phyloP scores from a whole-genome alignment of 2,888 invertebrate species.

The Meteorus cinctellus region DNA sequence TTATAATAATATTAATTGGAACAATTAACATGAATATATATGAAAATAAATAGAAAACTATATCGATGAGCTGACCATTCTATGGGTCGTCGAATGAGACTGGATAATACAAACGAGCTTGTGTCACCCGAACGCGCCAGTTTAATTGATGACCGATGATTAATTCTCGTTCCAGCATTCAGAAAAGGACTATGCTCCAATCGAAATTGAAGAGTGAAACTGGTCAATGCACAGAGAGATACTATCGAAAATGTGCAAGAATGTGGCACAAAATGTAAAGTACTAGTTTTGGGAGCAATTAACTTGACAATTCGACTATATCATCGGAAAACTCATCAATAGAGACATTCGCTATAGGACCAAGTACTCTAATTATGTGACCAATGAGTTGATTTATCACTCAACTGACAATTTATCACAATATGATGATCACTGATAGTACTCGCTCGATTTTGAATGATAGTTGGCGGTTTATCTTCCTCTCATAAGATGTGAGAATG shows the following conservation, averaged over 20 bases:
- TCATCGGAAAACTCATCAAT: conserved; percentile 31
- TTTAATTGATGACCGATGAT: neutral
- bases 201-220: neutral
- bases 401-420: neutral
- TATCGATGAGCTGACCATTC: neutral
- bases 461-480: no score
- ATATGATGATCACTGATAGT: no score
- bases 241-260: neutral
- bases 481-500: no score
- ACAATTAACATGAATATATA: neutral
- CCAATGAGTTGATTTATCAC: neutral
- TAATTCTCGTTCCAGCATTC: neutral
- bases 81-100: neutral
- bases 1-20: neutral
- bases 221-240: neutral
- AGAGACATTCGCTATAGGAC: neutral
- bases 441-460: no score
- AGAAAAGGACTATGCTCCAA: neutral
- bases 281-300: conserved; percentile 32
- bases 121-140: neutral
- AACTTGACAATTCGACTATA: conserved; percentile 38
- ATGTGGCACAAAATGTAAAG: conserved; percentile 24
- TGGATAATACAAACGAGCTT: neutral
- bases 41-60: neutral
- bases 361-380: neutral